Evolutionary conservation across 1,140 invertebrate species (phyloP).

Genomic region (Chironomus tepperi): DNA sequence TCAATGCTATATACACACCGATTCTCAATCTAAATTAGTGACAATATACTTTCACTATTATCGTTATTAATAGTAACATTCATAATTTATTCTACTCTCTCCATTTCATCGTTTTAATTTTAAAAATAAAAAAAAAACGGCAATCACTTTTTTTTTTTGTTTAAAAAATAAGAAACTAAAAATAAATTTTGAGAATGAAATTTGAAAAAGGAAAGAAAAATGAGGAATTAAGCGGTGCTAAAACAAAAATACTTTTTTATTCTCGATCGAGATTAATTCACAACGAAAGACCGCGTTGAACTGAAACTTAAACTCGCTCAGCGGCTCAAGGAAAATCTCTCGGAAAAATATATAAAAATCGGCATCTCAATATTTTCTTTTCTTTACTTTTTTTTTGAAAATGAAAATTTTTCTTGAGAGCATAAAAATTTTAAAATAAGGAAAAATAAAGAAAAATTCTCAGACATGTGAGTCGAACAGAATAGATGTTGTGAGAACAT

Average conservation of each 20-base stretch:
- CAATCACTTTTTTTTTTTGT: neutral
- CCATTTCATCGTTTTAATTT: neutral
- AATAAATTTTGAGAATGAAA: slow-evolving; percentile 14
- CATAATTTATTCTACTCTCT: neutral
- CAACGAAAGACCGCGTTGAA: neutral
- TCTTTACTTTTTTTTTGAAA: no score
- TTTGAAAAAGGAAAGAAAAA: neutral
- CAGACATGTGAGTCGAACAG: neutral
- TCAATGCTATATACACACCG: no score
- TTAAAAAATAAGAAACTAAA: neutral
- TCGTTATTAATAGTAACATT: neutral
- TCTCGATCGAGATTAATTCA: neutral
- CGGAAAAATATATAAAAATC: neutral
- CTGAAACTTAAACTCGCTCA: neutral
- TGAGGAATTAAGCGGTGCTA: neutral
- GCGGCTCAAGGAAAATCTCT: neutral
- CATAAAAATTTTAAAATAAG: neutral
- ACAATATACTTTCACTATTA: slow-evolving; percentile 2
- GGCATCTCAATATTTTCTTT: slow-evolving; percentile 4
- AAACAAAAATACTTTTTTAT: neutral
- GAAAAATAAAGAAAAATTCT: neutral
- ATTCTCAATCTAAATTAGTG: neutral
- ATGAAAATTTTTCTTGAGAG: no score
- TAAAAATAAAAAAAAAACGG: neutral
- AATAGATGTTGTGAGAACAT: neutral